Conservation (phyloP, 2,888 invertebrate genomes). For the Netelia melanura region DNA sequence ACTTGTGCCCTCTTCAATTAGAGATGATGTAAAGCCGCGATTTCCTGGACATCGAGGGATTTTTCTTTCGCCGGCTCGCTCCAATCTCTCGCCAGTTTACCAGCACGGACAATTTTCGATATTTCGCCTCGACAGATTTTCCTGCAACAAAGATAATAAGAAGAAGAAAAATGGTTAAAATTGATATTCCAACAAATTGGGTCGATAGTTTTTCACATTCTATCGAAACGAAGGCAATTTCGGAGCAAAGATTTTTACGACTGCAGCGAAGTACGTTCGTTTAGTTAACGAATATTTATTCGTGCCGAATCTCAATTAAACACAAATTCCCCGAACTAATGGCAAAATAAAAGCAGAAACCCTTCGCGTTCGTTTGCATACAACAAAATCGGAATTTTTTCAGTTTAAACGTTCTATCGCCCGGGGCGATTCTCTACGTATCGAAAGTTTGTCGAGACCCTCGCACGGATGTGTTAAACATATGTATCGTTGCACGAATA, state of each 20-base stretch:
- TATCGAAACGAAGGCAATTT: too few relatives aligned
- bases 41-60: slow-evolving; percentile 71
- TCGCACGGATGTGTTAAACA: too few relatives aligned
- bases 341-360: too few relatives aligned
- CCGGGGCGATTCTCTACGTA: neutral
- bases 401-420: too few relatives aligned
- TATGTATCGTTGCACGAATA: slow-evolving; percentile 4
- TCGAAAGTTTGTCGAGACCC: too few relatives aligned
- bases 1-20: slow-evolving; percentile 78
- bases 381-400: neutral
- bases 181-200: neutral
- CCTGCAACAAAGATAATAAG: slow-evolving; percentile 59
- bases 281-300: too few relatives aligned
- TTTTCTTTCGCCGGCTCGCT: slow-evolving; percentile 42
- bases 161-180: slow-evolving; percentile 3
- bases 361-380: too few relatives aligned
- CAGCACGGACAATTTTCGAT: slow-evolving; percentile 33
- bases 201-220: neutral
- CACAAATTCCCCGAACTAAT: too few relatives aligned
- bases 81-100: slow-evolving; percentile 36
- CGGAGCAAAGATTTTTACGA: too few relatives aligned
- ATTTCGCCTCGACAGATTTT: slow-evolving; percentile 16
- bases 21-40: slow-evolving; percentile 76
- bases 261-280: too few relatives aligned
- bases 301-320: too few relatives aligned